A percentile compares a stretch with the other conserved stretches of the same genome.
Evolutionary conservation across 2,888 invertebrate species (phyloP).

Genomic region (Hymenopus coronatus): DNA sequence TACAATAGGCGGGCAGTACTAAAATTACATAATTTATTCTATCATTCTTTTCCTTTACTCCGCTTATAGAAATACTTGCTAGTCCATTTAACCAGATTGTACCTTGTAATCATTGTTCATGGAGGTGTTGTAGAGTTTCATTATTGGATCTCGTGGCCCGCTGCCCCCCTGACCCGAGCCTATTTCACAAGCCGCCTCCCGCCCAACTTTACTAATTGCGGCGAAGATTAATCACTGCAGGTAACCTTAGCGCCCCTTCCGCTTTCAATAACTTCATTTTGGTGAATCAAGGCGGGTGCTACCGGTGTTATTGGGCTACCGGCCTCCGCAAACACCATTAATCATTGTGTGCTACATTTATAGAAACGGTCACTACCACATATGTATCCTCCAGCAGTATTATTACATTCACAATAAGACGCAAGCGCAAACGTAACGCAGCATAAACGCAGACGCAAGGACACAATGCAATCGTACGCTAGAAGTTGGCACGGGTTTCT

Average conservation of each 20-base stretch:
- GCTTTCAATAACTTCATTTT: slow-evolving; percentile 4
- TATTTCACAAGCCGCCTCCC: not conserved
- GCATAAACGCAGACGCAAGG: no score
- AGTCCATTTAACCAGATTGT: no score
- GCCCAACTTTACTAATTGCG: slow-evolving; percentile 11
- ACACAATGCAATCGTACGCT: no score
- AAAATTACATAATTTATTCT: no score
- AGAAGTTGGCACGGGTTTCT: no score
- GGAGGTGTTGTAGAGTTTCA: not conserved
- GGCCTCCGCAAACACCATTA: not conserved
- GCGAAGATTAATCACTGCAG: slow-evolving; percentile 15
- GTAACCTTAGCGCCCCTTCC: not conserved
- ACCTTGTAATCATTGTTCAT: not conserved
- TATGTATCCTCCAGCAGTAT: no score
- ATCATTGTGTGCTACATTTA: not conserved
- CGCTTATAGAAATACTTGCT: no score
- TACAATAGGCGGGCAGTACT: no score
- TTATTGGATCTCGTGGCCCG: not conserved
- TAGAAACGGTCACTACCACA: not conserved
- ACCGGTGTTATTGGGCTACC: not conserved
- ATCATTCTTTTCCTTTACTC: no score
- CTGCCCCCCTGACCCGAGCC: not conserved
- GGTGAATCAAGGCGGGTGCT: not conserved
- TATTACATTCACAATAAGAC: no score
- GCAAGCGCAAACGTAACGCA: no score